Evolutionary conservation across 2,888 invertebrate species (phyloP).

Genomic region (Eustalomyia histrio): DNA sequence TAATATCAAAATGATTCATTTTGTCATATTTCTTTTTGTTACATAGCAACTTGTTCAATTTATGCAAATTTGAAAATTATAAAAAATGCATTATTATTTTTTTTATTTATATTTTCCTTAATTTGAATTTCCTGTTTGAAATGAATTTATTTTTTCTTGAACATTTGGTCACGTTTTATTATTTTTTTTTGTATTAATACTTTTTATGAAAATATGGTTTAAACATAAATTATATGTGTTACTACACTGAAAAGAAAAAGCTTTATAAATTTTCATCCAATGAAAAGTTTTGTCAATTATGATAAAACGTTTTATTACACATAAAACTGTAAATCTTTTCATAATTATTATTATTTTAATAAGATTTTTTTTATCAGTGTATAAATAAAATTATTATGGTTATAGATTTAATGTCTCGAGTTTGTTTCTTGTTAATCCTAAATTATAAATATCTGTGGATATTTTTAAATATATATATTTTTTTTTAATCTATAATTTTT

Average conservation of each 20-base stretch:
- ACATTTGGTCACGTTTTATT: slow-evolving; percentile 63
- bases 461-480: not conserved
- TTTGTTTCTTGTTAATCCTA: not conserved
- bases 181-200: slow-evolving; percentile 7
- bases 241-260: no score
- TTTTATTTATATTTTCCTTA: slow-evolving; percentile 61
- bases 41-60: not conserved
- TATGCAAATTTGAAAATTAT: not conserved
- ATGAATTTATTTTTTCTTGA: slow-evolving; percentile 42
- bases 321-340: no score
- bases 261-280: no score
- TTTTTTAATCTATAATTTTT: not conserved
- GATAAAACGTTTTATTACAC: no score
- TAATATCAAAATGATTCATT: not conserved
- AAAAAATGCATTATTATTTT: slow-evolving; percentile 41
- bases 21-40: not conserved
- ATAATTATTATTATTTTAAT: not conserved
- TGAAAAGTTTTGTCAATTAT: no score
- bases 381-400: not conserved
- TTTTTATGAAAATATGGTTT: not conserved
- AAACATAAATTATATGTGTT: not conserved
- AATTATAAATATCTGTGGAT: not conserved
- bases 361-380: not conserved
- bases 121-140: slow-evolving; percentile 64
- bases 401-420: no score